Percentiles rank a stretch among this genome's conserved stretches.
These are phyloP conservation scores for Brachirus orientalis DNA, from an alignment of 2,113 vertebrate species.

Conservation along the genomic window DNA sequence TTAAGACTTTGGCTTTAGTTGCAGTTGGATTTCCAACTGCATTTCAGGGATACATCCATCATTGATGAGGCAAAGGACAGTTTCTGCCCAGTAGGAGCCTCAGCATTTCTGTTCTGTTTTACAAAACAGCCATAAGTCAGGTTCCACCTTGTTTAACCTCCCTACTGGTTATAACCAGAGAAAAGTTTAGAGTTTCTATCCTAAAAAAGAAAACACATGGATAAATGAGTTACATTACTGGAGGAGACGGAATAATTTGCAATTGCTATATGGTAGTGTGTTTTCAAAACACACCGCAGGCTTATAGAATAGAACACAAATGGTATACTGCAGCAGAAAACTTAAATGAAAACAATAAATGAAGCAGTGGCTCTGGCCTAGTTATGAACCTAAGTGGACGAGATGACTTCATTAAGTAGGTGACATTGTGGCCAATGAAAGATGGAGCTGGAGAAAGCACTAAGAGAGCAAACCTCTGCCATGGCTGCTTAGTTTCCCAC, in stretches of 20 bases:
- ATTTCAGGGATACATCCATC: conserved; percentile 22
- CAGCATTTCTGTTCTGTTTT: conserved; percentile 16
- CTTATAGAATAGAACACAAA: not conserved
- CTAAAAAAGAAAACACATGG: conserved; percentile 26
- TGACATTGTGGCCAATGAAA: no score
- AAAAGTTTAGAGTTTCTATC: conserved; percentile 19
- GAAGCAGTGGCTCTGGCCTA: not conserved
- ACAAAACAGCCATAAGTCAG: conserved; percentile 40
- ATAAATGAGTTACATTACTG: conserved; percentile 19
- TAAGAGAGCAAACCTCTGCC: no score
- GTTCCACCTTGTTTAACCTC: conserved; percentile 31
- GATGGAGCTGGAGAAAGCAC: no score
- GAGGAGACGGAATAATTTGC: conserved; percentile 13
- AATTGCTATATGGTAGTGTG: not conserved
- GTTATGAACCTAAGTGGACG: no score
- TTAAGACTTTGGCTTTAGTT: conserved; percentile 2
- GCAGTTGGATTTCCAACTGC: conserved; percentile 4
- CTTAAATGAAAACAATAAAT: not conserved
- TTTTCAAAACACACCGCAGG: conserved; percentile 16
- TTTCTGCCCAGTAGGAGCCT: conserved; percentile 18
- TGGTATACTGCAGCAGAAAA: not conserved
- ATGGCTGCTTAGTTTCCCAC: no score
- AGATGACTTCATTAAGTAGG: no score
- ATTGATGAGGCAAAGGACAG: conserved; percentile 16
- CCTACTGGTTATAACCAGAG: conserved; percentile 18